Evolutionary conservation across 2,888 invertebrate species (phyloP).

Genomic region (Allacma fusca): DNA sequence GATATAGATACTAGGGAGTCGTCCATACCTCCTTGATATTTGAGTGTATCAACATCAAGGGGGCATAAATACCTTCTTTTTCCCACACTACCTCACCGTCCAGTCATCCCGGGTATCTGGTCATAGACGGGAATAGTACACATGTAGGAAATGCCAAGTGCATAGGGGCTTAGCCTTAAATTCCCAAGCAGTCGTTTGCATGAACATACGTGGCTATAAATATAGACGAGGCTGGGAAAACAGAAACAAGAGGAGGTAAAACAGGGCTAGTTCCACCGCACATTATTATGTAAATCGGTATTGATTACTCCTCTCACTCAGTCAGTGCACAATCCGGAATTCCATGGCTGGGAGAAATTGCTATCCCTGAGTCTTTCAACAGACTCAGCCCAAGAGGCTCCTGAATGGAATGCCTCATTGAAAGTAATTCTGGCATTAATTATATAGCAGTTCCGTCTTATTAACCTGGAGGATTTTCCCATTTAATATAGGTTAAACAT

Average conservation of each 20-base stretch:
- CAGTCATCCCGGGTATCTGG: too few relatives aligned
- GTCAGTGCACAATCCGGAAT: background rate
- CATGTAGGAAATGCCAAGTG: too few relatives aligned
- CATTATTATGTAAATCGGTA: slow-evolving; percentile 7
- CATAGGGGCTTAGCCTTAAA: too few relatives aligned
- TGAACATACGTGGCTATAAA: background rate
- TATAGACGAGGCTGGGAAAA: background rate
- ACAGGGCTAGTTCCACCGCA: background rate
- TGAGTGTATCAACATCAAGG: too few relatives aligned
- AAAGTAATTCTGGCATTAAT: background rate
- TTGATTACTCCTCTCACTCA: background rate
- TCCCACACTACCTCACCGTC: too few relatives aligned
- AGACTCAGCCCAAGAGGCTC: too few relatives aligned
- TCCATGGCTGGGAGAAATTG: too few relatives aligned
- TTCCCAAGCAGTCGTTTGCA: background rate
- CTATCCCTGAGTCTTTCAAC: too few relatives aligned
- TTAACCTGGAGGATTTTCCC: background rate
- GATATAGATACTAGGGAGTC: too few relatives aligned
- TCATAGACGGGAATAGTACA: too few relatives aligned
- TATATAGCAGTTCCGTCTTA: background rate
- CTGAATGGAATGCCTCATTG: background rate
- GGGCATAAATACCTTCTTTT: too few relatives aligned
- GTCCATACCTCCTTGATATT: too few relatives aligned
- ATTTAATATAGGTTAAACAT: background rate
- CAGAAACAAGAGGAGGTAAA: slow-evolving; percentile 6